phyloP scores from a whole-genome alignment of 2,113 vertebrate genomes.

The Gadus macrocephalus region DNA sequence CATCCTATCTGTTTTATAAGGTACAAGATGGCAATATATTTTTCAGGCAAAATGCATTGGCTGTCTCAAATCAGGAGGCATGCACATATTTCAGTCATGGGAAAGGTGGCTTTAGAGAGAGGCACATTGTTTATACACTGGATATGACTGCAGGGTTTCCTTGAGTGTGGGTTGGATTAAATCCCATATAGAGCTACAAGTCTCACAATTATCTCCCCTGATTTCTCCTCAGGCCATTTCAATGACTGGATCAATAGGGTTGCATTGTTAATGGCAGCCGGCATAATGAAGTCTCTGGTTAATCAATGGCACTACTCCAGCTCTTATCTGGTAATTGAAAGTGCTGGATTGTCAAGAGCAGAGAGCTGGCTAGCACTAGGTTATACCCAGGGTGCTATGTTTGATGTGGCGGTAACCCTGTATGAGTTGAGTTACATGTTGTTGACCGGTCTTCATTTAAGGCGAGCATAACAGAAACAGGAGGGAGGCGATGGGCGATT shows the following conservation, averaged over 20 bases:
- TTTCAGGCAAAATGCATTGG: no score
- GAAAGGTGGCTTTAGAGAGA: no score
- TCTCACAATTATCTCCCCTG: slow-evolving; percentile 52
- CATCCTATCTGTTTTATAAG: no score
- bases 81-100: no score
- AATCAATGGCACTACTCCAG: slow-evolving; percentile 65
- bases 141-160: slow-evolving; percentile 23
- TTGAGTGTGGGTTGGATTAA: slow-evolving; percentile 36
- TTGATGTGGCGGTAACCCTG: slow-evolving; percentile 23
- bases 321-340: slow-evolving; percentile 63
- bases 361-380: slow-evolving; percentile 18
- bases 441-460: slow-evolving; percentile 23
- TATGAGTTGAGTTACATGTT: slow-evolving; percentile 13
- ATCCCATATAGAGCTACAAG: slow-evolving; percentile 43
- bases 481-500: neutral
- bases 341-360: slow-evolving; percentile 58
- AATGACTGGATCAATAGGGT: slow-evolving; percentile 58
- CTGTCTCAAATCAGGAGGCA: no score
- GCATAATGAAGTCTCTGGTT: slow-evolving; percentile 65
- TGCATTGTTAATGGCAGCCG: slow-evolving; percentile 65
- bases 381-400: slow-evolving; percentile 10
- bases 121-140: no score
- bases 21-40: no score
- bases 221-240: slow-evolving; percentile 57
- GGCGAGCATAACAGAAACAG: neutral